These are phyloP conservation scores for Radopholus similis DNA, from an alignment of 1,140 invertebrate genomes.

Conservation along the genomic window DNA sequence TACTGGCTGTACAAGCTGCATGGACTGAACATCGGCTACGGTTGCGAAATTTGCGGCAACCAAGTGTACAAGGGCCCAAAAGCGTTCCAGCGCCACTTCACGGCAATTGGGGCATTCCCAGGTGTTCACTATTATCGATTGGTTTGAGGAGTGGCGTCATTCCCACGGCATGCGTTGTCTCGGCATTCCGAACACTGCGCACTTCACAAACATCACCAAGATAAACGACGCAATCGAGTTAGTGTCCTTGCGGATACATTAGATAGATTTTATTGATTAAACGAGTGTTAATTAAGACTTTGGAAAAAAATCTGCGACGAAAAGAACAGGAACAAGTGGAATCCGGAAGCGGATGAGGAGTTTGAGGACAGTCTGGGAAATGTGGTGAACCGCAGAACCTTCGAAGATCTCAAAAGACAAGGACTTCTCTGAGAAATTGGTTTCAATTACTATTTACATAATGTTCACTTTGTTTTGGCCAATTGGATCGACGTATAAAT, in stretches of 20 bases:
- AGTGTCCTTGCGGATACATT: not conserved
- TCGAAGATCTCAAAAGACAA: slow-evolving; percentile 95
- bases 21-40: slow-evolving; percentile 96
- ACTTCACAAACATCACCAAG: slow-evolving; percentile 98
- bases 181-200: slow-evolving; percentile 97
- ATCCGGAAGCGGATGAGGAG: slow-evolving; percentile 86
- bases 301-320: slow-evolving; percentile 94
- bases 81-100: slow-evolving; percentile 98
- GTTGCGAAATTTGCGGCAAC: slow-evolving; percentile 99
- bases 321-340: slow-evolving; percentile 91
- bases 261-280: not conserved
- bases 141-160: slow-evolving; percentile 84
- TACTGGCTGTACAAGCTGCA: slow-evolving; percentile 96
- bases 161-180: slow-evolving; percentile 98
- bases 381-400: slow-evolving; percentile 96
- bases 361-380: slow-evolving; percentile 97
- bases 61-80: slow-evolving; percentile 93
- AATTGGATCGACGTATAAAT: no score
- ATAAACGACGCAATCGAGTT: slow-evolving; percentile 83
- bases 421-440: slow-evolving; percentile 91
- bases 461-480: no score
- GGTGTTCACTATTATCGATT: slow-evolving; percentile 6
- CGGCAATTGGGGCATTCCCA: slow-evolving; percentile 63
- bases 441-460: no score
- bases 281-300: slow-evolving; percentile 59